A percentile compares a stretch with the other conserved stretches of the same genome.
These are phyloP conservation scores for Emmelina monodactyla DNA, from an alignment of 2,888 invertebrate species.

Conservation along the genomic window DNA sequence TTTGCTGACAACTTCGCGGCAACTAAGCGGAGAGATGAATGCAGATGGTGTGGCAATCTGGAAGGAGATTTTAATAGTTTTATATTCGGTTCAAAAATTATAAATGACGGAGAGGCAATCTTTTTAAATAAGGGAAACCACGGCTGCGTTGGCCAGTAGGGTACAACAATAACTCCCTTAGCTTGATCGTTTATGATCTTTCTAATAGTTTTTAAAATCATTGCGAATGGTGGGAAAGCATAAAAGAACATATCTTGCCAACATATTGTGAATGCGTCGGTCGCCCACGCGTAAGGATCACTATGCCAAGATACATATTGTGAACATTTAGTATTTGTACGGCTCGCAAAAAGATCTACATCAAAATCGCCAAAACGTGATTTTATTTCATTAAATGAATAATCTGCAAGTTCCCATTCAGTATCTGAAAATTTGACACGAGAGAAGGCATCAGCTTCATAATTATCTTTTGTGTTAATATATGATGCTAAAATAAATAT, in stretches of 20 bases:
- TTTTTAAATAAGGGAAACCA: conserved; percentile 15
- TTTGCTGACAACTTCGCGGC: not conserved
- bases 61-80: conserved; percentile 1
- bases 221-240: conserved; percentile 16
- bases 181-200: conserved; percentile 16
- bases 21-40: not conserved
- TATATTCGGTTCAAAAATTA: not conserved
- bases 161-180: conserved; percentile 15
- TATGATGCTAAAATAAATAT: conserved; percentile 16
- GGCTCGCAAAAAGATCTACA: conserved; percentile 14
- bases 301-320: conserved; percentile 13
- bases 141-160: conserved; percentile 15
- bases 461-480: conserved; percentile 15
- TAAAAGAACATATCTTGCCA: conserved; percentile 14
- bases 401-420: conserved; percentile 13
- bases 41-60: conserved; percentile 1
- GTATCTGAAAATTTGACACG: conserved; percentile 10
- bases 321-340: conserved; percentile 14
- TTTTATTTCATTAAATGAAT: conserved; percentile 12
- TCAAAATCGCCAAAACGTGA: conserved; percentile 11
- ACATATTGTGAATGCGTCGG: conserved; percentile 16
- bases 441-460: conserved; percentile 14
- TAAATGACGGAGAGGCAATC: not conserved
- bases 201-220: conserved; percentile 8
- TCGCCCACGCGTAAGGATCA: conserved; percentile 11